These are phyloP conservation scores for Ariolimax columbianus DNA, from an alignment of 2,888 invertebrate genomes.

Conservation along the genomic window DNA sequence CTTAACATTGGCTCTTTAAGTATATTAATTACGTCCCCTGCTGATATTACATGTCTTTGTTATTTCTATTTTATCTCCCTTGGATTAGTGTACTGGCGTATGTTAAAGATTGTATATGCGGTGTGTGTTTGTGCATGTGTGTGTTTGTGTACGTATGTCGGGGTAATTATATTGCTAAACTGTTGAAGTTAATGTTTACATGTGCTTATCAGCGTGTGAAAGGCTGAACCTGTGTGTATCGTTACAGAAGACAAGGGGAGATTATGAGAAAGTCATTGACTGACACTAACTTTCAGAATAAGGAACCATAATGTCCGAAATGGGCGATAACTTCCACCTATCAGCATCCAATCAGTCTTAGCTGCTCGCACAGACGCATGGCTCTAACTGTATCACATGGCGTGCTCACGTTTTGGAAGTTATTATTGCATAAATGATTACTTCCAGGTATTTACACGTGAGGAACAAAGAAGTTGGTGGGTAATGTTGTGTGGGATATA, in stretches of 20 bases:
- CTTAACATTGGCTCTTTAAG: no score
- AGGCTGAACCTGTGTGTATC: not conserved
- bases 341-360: not conserved
- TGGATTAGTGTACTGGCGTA: no score
- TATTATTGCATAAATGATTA: not conserved
- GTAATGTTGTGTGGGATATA: not conserved
- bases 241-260: not conserved
- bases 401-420: not conserved
- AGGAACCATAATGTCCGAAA: not conserved
- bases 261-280: not conserved
- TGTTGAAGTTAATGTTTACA: no score
- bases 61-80: no score
- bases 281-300: not conserved
- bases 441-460: not conserved
- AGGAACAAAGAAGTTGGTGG: not conserved
- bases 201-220: no score
- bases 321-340: slow-evolving; percentile 4
- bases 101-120: no score
- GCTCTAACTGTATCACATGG: not conserved
- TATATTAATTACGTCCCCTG: no score
- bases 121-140: not conserved
- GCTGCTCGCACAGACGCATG: not conserved
- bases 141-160: not conserved
- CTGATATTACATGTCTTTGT: no score
- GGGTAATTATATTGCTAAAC: not conserved